phyloP scores from a whole-genome alignment of 1,140 invertebrate genomes.

The Helicoverpa zea region DNA sequence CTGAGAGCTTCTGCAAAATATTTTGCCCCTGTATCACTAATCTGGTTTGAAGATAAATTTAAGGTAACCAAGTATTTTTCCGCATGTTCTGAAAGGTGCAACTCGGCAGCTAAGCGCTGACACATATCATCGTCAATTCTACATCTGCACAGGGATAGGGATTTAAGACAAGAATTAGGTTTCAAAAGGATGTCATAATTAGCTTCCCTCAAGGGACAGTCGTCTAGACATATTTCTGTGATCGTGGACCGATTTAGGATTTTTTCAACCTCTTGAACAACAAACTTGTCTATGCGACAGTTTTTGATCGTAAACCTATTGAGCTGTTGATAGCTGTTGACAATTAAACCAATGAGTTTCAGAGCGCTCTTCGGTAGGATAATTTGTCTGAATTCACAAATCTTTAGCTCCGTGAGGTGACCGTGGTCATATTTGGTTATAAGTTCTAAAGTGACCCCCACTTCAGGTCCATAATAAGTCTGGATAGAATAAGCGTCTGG shows the following conservation, averaged over 20 bases:
- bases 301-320: slow-evolving; percentile 60
- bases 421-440: background rate
- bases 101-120: slow-evolving; percentile 58
- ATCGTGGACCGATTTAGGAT: slow-evolving; percentile 57
- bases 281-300: slow-evolving; percentile 57
- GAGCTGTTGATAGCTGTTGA: slow-evolving; percentile 60
- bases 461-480: background rate
- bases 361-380: slow-evolving; percentile 59
- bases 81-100: slow-evolving; percentile 55
- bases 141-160: slow-evolving; percentile 67
- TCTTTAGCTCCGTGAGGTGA: background rate
- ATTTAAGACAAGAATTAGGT: slow-evolving; percentile 51
- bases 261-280: slow-evolving; percentile 65
- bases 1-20: slow-evolving; percentile 62
- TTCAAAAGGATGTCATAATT: slow-evolving; percentile 62
- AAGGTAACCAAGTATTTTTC: slow-evolving; percentile 61
- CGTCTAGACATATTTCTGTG: slow-evolving; percentile 66
- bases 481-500: background rate
- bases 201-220: slow-evolving; percentile 52
- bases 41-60: slow-evolving; percentile 71
- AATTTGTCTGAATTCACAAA: background rate
- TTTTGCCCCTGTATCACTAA: slow-evolving; percentile 68
- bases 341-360: slow-evolving; percentile 59
- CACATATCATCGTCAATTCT: slow-evolving; percentile 65
- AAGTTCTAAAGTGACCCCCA: background rate